These are phyloP conservation scores for Porites cylindrica DNA, from an alignment of 92 coral and sea anemone genomes.

Conservation along the genomic window DNA sequence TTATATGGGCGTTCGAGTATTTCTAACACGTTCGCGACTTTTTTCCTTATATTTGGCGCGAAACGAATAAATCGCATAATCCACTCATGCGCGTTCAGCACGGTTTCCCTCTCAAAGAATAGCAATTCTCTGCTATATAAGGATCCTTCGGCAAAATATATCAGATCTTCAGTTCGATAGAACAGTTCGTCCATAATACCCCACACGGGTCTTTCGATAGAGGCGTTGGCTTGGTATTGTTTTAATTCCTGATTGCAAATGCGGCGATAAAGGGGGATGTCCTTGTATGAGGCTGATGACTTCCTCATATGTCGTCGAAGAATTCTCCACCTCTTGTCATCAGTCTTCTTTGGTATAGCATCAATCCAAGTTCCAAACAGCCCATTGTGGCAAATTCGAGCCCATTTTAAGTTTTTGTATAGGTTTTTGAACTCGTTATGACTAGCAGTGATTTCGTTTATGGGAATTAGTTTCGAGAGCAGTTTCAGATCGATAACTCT, in stretches of 20 bases:
- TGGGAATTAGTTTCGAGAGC: slow-evolving; percentile 75
- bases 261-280: slow-evolving; percentile 29
- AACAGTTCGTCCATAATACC: slow-evolving; percentile 77
- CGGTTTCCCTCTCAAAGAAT: slow-evolving; percentile 71
- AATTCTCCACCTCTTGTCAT: slow-evolving; percentile 54
- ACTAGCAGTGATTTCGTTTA: slow-evolving; percentile 76
- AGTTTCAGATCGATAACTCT: slow-evolving; percentile 72
- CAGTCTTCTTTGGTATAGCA: slow-evolving; percentile 52
- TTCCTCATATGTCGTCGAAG: slow-evolving; percentile 29
- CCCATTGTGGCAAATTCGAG: slow-evolving; percentile 88
- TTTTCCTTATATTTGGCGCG: slow-evolving; percentile 66
- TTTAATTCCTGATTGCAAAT: slow-evolving; percentile 3
- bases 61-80: slow-evolving; percentile 73
- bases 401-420: slow-evolving; percentile 59
- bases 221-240: not conserved
- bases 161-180: slow-evolving; percentile 67
- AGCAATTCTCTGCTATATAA: slow-evolving; percentile 77
- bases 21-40: slow-evolving; percentile 51
- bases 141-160: slow-evolving; percentile 95
- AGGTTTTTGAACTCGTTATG: slow-evolving; percentile 69
- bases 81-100: slow-evolving; percentile 86
- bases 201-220: slow-evolving; percentile 54
- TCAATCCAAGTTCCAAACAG: slow-evolving; percentile 89
- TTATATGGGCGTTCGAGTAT: slow-evolving; percentile 71
- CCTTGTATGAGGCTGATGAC: slow-evolving; percentile 1